Evolutionary conservation across 2,113 vertebrate species (phyloP), one percentile per base, ranked within the genome.

Genomic region (Tylochromis polylepis): DNA sequence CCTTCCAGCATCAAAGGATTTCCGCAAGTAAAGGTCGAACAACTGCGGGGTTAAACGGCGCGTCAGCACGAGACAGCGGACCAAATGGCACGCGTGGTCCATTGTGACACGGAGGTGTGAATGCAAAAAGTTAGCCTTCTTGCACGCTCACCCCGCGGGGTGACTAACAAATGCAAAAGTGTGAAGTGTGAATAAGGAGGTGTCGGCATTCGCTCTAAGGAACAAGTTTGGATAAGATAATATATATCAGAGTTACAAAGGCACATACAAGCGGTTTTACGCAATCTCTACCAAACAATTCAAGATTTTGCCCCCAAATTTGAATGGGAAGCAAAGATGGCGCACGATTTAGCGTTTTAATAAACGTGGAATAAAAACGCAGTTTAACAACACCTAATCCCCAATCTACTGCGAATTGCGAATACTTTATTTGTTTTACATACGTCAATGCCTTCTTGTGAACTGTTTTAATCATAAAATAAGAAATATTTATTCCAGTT

Each of bases 1-100:
- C 46, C 36, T 3, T 9, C 24, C 29, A 9, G 2, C 87, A 80
- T 91, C 85, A 91, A 87, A 92, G 78, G 2, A 1, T 56, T 46
- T 85, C 8, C 79, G 38, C 29, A 1, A 2, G 12, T 79, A 78
- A 75, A 84, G 49, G 84, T 79, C 1, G 1, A 79, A 57, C 88
- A 87, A 57, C 20, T 36, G 87, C 5, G 24, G 58, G 4, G 31
- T 51, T 46, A 46, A 89, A 91, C 1, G 59, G 14, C 65, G 82
- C 34, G 49, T 10, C 31, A 82, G 89, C 90, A 86, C 86, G 85
- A 91, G 87, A 70, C 87, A 14, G 80, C 2, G 6, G 12, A 43
- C 67, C 87, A 91, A 94, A 91, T 79, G 91, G 88, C 91, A 93
- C 93, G 91, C 79, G 93, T 49, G 85, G 62, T 27, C 60, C 3